Conservation (phyloP, 2,113 vertebrate genomes). For the Cyanoliseus patagonus region DNA sequence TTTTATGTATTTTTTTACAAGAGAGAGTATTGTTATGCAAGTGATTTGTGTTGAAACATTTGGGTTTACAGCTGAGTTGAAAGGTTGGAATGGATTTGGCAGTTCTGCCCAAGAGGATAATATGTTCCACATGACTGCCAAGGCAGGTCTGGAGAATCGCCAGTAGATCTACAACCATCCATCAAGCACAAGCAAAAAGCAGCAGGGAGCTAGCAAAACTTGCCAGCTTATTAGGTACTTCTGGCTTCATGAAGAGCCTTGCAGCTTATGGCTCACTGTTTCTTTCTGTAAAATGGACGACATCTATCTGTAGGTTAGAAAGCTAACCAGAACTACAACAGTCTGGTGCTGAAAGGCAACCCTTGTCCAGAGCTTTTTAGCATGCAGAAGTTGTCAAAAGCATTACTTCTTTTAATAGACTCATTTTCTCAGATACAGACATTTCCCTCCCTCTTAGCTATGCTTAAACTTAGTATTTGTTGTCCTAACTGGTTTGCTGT, state of each 20-base stretch:
- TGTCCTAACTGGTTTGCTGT: background rate
- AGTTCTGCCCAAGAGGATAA: slow-evolving; percentile 28
- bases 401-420: background rate
- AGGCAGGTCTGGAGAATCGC: slow-evolving; percentile 31
- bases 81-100: slow-evolving; percentile 28
- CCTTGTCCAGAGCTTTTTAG: background rate
- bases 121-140: slow-evolving; percentile 33
- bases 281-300: background rate
- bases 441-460: background rate
- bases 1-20: slow-evolving; percentile 50
- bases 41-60: slow-evolving; percentile 17
- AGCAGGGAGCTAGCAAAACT: background rate
- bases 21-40: background rate
- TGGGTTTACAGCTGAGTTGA: slow-evolving; percentile 30
- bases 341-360: background rate
- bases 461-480: background rate
- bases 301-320: background rate
- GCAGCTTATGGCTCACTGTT: background rate
- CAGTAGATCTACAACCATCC: slow-evolving; percentile 31
- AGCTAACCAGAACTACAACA: background rate
- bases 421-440: background rate
- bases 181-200: background rate
- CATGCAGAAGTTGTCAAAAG: background rate
- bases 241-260: background rate
- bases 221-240: background rate